phyloP scores from a whole-genome alignment of 2,113 vertebrate species.

The Indicator indicator region DNA sequence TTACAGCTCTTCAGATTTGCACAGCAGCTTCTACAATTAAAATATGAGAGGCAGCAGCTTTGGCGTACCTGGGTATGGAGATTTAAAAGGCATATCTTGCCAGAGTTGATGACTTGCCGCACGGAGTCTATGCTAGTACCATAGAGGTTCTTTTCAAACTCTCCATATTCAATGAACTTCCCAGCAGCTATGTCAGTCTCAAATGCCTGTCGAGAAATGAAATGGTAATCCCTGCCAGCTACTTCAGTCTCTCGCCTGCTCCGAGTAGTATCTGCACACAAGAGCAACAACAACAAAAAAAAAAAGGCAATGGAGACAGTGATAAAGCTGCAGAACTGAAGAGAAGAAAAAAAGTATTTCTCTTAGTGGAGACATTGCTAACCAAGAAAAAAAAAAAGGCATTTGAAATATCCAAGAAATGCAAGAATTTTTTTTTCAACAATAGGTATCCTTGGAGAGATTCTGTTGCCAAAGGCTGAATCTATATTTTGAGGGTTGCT shows the following conservation, averaged over 20 bases:
- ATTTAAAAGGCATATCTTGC: conserved; percentile 92
- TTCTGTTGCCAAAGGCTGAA: neutral
- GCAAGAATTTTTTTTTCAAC: neutral
- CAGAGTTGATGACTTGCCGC: conserved; percentile 90
- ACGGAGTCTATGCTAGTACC: conserved; percentile 94
- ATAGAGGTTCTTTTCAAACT: conserved; percentile 94
- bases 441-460: neutral
- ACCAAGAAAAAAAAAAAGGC: neutral
- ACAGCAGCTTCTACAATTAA: neutral
- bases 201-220: conserved; percentile 86
- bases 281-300: neutral
- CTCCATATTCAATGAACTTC: conserved; percentile 94
- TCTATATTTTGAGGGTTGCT: neutral
- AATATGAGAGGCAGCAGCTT: neutral
- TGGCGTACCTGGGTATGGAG: conserved; percentile 91
- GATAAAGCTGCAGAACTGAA: neutral
- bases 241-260: conserved; percentile 86
- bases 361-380: neutral
- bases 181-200: conserved; percentile 86
- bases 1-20: neutral
- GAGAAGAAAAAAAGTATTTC: neutral
- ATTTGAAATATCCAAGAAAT: neutral
- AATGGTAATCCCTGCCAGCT: conserved; percentile 93
- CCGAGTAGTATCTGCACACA: conserved; percentile 89
- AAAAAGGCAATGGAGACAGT: neutral